These are phyloP conservation scores for Hyperoplus immaculatus DNA, from an alignment of 2,797 vertebrate species.

Conservation along the genomic window DNA sequence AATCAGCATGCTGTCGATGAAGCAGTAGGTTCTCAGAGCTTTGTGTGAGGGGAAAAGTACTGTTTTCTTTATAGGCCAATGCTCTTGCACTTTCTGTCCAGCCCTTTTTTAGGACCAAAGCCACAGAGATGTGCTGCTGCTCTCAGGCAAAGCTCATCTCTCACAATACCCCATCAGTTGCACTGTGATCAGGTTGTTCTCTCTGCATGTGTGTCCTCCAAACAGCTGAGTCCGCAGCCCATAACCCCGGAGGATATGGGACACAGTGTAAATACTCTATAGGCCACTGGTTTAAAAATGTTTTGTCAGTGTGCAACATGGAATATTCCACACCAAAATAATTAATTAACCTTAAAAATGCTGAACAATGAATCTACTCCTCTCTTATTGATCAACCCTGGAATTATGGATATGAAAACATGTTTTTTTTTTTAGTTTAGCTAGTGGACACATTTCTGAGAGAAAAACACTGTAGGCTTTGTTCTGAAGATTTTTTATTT, in stretches of 20 bases:
- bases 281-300: not conserved
- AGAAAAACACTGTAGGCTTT: not conserved
- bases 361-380: not conserved
- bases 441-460: not conserved
- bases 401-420: too few species aligned
- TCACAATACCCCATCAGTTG: slow-evolving; percentile 42
- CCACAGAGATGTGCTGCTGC: slow-evolving; percentile 56
- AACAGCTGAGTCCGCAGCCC: slow-evolving; percentile 58
- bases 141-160: slow-evolving; percentile 55
- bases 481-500: not conserved
- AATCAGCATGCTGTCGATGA: slow-evolving; percentile 27
- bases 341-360: not conserved
- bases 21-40: not conserved
- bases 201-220: slow-evolving; percentile 23
- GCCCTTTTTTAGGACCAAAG: slow-evolving; percentile 58
- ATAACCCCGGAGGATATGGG: slow-evolving; percentile 33
- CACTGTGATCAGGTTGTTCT: slow-evolving; percentile 43
- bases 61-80: slow-evolving; percentile 60
- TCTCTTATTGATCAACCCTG: not conserved
- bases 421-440: too few species aligned
- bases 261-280: slow-evolving; percentile 23
- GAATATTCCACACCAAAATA: not conserved
- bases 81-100: slow-evolving; percentile 47
- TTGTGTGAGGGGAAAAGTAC: slow-evolving; percentile 10
- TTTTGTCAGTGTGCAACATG: not conserved